Evolutionary conservation across 2,888 invertebrate species (phyloP), one percentile per base, ranked within the genome.

Genomic region (Lumbricus terrestris): DNA sequence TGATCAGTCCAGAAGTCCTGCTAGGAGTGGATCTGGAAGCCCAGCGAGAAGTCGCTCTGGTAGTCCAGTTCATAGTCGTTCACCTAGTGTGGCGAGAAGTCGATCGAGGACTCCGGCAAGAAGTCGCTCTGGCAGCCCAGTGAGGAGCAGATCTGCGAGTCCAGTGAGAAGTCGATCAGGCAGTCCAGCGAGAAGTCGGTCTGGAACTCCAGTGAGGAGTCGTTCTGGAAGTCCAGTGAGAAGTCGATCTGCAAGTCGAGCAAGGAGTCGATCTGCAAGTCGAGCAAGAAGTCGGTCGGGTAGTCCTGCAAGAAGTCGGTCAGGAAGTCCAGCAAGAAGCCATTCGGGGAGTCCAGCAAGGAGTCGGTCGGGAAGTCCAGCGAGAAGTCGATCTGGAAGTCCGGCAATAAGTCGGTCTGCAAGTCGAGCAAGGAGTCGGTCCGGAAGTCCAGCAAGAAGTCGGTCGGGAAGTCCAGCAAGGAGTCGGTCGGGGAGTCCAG

Each of bases 1-100:
- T 42, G 34, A 88, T 54, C 83, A 83, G 89, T 83, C 40, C 40
- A 37, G 47, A 91, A 92, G 90, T 90, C 93, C 90, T 90, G 91
- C 89, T 90, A 92, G 93, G 85, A 92, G 93, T 69, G 92, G 92
- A 82, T 93, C 93, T n/a, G 92, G 92, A 5, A 91, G 89, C 82
- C 91, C 91, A 37, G 88, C 89, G 15, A 88, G 90, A 35, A 90
- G 91, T 82, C 34, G 88, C 37, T 89, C 91, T 34, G 91, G 89
- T 29, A 89, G 88, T 54, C 90, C 91, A 47, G 90, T 69, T 33
- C 88, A 90, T 38, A 90, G 91, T 82, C n/a, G 88, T 88, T 42
- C 37, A 69, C 23, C 35, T 15, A 90, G 90, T 83, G 88, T 92
- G 82, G 90, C 90, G 15, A 90, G 90, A 20, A 92, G 91, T 82